These are phyloP conservation scores for Esox masquinongy DNA, from an alignment of 2,797 vertebrate species.

Conservation along the genomic window DNA sequence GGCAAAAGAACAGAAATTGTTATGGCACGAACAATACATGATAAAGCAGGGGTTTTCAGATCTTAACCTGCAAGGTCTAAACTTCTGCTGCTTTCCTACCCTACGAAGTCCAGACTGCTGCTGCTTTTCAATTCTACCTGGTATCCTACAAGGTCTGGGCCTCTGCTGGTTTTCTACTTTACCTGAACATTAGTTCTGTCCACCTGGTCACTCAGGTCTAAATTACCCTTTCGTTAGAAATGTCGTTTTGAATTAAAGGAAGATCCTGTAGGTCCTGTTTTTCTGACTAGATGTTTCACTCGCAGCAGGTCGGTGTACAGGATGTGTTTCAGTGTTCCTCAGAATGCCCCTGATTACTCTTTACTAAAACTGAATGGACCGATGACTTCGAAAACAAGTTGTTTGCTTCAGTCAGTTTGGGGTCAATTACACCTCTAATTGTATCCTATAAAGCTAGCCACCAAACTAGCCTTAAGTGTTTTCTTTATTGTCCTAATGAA, in stretches of 20 bases:
- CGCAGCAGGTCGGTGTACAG: too few relatives aligned
- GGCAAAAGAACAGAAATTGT: neutral
- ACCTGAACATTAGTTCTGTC: too few relatives aligned
- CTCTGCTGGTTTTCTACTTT: too few relatives aligned
- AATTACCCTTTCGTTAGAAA: too few relatives aligned
- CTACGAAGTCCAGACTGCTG: neutral
- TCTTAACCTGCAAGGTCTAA: neutral
- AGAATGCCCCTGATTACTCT: slow-evolving; percentile 54
- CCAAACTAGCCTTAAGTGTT: slow-evolving; percentile 71
- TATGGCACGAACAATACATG: slow-evolving; percentile 1
- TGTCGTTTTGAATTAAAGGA: too few relatives aligned
- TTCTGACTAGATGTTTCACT: too few relatives aligned
- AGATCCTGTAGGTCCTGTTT: too few relatives aligned
- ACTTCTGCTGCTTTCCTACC: neutral
- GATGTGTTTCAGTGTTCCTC: slow-evolving; percentile 53
- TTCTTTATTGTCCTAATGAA: slow-evolving; percentile 76
- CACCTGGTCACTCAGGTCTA: too few relatives aligned
- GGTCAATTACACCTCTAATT: slow-evolving; percentile 71
- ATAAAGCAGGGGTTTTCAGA: neutral
- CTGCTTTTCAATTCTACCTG: neutral
- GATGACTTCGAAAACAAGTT: slow-evolving; percentile 62
- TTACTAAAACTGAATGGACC: slow-evolving; percentile 43
- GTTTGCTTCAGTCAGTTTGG: slow-evolving; percentile 53
- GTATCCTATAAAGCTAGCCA: slow-evolving; percentile 71
- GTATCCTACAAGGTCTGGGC: too few relatives aligned